Conservation (phyloP, 2,888 invertebrate genomes). For the Mimas tiliae region DNA sequence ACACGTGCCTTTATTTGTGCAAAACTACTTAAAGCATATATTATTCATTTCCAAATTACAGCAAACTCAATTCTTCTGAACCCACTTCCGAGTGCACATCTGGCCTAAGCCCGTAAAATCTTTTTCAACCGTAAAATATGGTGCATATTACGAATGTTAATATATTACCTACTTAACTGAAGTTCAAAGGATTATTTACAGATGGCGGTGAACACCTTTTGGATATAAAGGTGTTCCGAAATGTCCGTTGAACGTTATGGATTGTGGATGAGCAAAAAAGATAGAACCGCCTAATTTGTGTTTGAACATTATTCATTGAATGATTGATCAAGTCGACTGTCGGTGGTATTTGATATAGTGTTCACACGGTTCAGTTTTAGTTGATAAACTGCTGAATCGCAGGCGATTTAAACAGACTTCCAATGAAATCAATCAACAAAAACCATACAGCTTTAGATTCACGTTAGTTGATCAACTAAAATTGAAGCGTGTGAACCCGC, state of each 20-base stretch:
- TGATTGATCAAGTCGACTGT: background rate
- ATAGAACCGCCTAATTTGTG: background rate
- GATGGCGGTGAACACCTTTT: conserved; percentile 70
- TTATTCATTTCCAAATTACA: conserved; percentile 12
- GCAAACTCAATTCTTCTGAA: background rate
- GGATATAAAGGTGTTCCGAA: conserved; percentile 42
- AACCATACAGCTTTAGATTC: too few species aligned
- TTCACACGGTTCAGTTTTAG: too few species aligned
- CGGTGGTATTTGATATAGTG: background rate
- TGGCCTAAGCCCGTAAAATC: conserved; percentile 40
- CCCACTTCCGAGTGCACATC: conserved; percentile 37
- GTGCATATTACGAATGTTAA: conserved; percentile 33
- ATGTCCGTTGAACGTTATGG: conserved; percentile 18
- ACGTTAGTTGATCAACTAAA: too few species aligned
- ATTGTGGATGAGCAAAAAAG: conserved; percentile 29
- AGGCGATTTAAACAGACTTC: too few species aligned
- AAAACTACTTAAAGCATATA: background rate
- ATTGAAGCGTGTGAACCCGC: too few species aligned
- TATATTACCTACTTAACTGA: conserved; percentile 32
- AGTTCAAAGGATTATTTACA: conserved; percentile 63
- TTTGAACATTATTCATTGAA: background rate
- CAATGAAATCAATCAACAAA: too few species aligned
- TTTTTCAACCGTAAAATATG: conserved; percentile 50
- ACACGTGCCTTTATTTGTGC: background rate
- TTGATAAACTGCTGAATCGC: too few species aligned